phyloP scores from a whole-genome alignment of 2,113 vertebrate genomes.

The Myotis davidii region DNA sequence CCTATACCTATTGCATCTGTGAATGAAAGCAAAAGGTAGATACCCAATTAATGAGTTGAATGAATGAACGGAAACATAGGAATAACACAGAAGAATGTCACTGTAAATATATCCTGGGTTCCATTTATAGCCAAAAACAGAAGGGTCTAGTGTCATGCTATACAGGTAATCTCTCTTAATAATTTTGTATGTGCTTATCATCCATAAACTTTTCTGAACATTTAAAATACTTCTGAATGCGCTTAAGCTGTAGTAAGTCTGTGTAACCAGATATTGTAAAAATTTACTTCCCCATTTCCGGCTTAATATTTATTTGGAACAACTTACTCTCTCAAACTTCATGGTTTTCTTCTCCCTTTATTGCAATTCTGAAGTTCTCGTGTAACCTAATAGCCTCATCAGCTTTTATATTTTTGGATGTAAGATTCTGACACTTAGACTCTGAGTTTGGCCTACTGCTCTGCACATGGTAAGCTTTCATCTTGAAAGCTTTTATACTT shows the following conservation, averaged over 20 bases:
- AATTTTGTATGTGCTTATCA: neutral
- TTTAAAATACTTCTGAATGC: neutral
- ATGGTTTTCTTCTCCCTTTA: neutral
- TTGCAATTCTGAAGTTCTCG: neutral
- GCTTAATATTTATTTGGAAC: neutral
- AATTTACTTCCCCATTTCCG: neutral
- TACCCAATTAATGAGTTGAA: neutral
- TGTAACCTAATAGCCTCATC: neutral
- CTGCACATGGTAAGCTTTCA: neutral
- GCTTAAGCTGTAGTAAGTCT: neutral
- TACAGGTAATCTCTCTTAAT: neutral
- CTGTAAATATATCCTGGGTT: neutral
- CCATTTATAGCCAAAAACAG: neutral
- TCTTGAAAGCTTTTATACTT: neutral
- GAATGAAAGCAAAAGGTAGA: neutral
- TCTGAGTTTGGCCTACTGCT: neutral
- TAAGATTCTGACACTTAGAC: neutral
- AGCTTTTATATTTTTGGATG: constrained; percentile 21
- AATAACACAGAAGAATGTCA: neutral
- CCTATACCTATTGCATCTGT: neutral
- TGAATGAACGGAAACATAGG: neutral
- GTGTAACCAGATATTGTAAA: neutral
- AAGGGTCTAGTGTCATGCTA: neutral
- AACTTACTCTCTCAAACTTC: neutral
- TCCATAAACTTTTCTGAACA: neutral